A percentile compares a stretch with the other conserved stretches of the same genome.
Evolutionary conservation across 2,888 invertebrate genomes (phyloP).

Genomic region (Microchrysa polita): DNA sequence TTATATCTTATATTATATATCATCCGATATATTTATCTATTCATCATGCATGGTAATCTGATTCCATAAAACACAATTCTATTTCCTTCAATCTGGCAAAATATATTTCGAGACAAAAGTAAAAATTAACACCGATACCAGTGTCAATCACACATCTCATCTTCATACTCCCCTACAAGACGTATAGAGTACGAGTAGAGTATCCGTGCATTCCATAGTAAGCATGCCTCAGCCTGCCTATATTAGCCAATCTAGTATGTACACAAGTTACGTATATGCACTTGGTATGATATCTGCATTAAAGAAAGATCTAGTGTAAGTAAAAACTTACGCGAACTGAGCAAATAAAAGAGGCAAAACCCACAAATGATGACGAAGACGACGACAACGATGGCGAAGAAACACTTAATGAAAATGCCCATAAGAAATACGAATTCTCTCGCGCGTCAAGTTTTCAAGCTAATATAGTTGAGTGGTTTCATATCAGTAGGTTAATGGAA

Average conservation of each 20-base stretch:
- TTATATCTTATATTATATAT: too few relatives aligned
- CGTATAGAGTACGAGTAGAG: too few relatives aligned
- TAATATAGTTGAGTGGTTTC: slow-evolving; percentile 55
- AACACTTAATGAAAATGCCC: slow-evolving; percentile 13
- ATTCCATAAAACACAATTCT: background rate
- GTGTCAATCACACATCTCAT: background rate
- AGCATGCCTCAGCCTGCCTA: too few relatives aligned
- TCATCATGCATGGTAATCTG: slow-evolving; percentile 11
- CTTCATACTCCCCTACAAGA: background rate
- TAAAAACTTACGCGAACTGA: too few relatives aligned
- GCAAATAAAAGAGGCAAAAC: background rate
- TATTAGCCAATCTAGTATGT: too few relatives aligned
- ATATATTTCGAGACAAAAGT: slow-evolving; percentile 26
- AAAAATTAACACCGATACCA: slow-evolving; percentile 18
- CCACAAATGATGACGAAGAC: slow-evolving; percentile 8
- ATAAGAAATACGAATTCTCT: slow-evolving; percentile 35
- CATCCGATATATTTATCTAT: slow-evolving; percentile 12
- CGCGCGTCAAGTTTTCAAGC: slow-evolving; percentile 42
- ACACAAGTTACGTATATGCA: too few relatives aligned
- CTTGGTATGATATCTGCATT: too few relatives aligned
- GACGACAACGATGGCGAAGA: background rate
- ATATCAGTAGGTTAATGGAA: slow-evolving; percentile 66
- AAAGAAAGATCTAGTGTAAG: too few relatives aligned
- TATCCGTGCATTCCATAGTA: too few relatives aligned
- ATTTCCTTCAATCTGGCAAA: background rate